Evolutionary conservation across 2,113 vertebrate genomes (phyloP), one percentile per base, ranked within the genome.

Genomic region (Ceyx margarethae): DNA sequence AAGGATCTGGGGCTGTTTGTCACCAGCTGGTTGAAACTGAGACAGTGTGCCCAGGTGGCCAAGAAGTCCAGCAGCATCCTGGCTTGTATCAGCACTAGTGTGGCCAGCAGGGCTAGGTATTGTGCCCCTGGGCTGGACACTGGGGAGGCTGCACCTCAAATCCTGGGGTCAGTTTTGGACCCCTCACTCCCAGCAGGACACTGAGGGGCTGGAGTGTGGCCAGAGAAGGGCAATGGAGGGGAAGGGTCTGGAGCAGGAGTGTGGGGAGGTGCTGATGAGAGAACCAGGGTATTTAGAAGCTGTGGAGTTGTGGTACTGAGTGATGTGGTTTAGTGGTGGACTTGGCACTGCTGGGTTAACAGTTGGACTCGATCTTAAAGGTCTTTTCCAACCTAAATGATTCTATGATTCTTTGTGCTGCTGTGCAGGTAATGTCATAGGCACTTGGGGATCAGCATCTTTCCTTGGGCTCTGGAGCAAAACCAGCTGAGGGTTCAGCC

Each of bases 341-440:
- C 13, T 11, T 45, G 64, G 43, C 43, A 23, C 21, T n/a, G 29
- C 29, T 66, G 15, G 29, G 43, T n/a, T n/a, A 31, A 66, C 19
- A 5, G 29, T n/a, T 66, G 29, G 20, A 66, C 64, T 66, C 9
- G 42, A 45, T 45, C 42, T 66, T n/a, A 45, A 46, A 45, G 29
- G 42, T 66, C 42, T 45, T 45, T 46, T n/a, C 43, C 43, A 67
- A 25, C 43, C 43, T n/a, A 29, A 46, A 33, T 31, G 8, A 16
- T 33, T 45, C 43, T n/a, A 15, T 46, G 15, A 16, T 33, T n/a
- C 43, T n/a, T 5, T 46, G 15, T 29, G 7, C 58, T 56, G 16
- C 14, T 2, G 0, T 37, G 40, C 17, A 1, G 2, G 14, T 31
- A 9, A 15, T 6, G 5, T 1, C 5, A 28, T 7, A 58, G 46